Evolutionary conservation across 2,797 vertebrate genomes (phyloP).

Genomic region (Mareca strepera): DNA sequence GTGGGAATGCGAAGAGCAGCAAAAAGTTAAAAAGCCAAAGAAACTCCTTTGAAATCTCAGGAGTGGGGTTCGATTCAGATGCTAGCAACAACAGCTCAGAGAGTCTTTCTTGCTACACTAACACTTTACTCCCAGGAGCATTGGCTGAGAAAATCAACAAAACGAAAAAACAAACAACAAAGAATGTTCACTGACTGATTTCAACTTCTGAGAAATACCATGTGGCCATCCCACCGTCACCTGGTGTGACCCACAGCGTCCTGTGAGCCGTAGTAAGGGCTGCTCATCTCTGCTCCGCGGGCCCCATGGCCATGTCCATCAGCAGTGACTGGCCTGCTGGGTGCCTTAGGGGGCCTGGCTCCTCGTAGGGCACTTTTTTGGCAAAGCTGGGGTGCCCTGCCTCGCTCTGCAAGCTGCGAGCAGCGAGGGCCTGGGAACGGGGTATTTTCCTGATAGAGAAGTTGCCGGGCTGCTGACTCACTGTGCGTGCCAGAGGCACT

Average conservation of each 20-base stretch:
- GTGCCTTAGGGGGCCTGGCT: background rate
- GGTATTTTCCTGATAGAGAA: background rate
- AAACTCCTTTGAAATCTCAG: conserved; percentile 33
- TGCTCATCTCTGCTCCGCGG: background rate
- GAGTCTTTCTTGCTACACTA: background rate
- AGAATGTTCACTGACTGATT: background rate
- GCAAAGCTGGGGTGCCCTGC: background rate
- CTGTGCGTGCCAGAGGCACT: conserved; percentile 10
- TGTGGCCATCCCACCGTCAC: fast-evolving
- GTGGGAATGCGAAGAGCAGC: background rate
- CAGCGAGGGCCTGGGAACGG: background rate
- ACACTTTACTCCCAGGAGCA: background rate
- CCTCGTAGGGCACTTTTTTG: background rate
- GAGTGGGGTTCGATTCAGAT: background rate
- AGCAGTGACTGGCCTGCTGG: background rate
- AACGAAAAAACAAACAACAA: background rate
- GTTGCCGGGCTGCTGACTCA: conserved; percentile 51
- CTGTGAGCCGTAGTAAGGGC: background rate
- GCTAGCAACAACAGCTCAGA: background rate
- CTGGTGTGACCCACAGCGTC: background rate
- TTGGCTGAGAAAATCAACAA: background rate
- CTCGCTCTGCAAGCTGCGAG: background rate
- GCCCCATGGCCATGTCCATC: background rate
- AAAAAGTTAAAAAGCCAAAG: conserved; percentile 32
- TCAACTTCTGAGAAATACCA: background rate